Evolutionary conservation across 2,113 vertebrate genomes (phyloP).

Genomic region (Microtus richardsoni): DNA sequence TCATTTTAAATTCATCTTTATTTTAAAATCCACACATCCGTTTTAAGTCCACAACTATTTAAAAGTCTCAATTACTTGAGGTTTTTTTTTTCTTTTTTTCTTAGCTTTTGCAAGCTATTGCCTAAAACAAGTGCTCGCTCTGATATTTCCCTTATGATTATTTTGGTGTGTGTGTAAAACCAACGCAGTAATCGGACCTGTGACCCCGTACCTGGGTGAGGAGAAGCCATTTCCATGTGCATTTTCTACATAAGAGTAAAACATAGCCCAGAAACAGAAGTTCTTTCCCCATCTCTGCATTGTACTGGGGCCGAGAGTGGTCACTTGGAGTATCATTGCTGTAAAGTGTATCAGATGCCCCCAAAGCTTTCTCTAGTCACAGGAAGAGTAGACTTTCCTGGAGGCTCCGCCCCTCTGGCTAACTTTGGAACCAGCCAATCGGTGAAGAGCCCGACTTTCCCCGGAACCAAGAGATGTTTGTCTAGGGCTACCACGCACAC

Average conservation of each 20-base stretch:
- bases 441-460: not conserved
- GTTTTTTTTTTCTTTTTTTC: not conserved
- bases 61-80: not conserved
- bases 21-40: not conserved
- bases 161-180: not conserved
- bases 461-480: not conserved
- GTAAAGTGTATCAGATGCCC: not conserved
- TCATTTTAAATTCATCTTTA: not conserved
- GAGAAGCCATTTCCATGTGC: not conserved
- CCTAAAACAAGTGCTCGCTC: not conserved
- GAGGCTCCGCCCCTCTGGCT: not conserved
- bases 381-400: not conserved
- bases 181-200: not conserved
- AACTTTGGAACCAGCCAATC: not conserved
- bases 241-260: not conserved
- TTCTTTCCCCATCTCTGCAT: not conserved
- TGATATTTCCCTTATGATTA: not conserved
- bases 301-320: not conserved
- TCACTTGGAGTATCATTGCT: not conserved
- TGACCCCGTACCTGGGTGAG: not conserved
- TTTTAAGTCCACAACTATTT: not conserved
- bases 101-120: slow-evolving; percentile 37
- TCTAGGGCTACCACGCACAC: not conserved
- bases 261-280: not conserved
- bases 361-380: not conserved